A percentile compares a stretch with the other conserved stretches of the same genome.
Evolutionary conservation across 64 coral and sea anemone species (phyloP).

Genomic region (Platygyra sinensis): DNA sequence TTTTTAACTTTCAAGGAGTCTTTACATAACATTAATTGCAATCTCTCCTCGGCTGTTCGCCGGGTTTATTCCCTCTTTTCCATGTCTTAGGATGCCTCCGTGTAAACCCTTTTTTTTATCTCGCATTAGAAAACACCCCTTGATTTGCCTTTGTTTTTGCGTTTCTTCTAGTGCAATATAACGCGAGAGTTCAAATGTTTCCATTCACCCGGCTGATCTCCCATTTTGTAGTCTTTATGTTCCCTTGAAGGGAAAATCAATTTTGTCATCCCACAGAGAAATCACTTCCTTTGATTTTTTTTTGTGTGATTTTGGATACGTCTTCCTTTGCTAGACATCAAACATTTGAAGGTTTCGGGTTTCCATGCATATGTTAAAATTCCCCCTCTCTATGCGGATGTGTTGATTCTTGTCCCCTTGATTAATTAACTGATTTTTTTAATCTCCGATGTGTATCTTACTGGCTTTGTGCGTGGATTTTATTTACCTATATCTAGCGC

Average conservation of each 20-base stretch:
- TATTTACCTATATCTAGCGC: slow-evolving; percentile 3
- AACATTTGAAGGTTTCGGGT: slow-evolving; percentile 21
- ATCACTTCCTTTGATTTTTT: not conserved
- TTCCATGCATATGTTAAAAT: slow-evolving; percentile 47
- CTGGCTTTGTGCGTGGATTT: not conserved
- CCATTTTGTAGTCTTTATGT: not conserved
- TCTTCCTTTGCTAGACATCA: not conserved
- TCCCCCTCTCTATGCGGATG: not conserved
- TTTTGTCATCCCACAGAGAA: not conserved
- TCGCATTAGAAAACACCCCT: not conserved
- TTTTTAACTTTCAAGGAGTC: slow-evolving; percentile 50
- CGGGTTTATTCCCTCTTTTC: not conserved
- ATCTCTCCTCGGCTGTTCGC: not conserved
- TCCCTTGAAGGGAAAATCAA: not conserved
- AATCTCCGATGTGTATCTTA: slow-evolving; percentile 36
- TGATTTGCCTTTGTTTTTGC: not conserved
- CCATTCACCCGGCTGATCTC: not conserved
- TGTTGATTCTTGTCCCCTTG: slow-evolving; percentile 48
- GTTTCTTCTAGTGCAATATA: not conserved
- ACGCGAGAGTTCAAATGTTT: not conserved
- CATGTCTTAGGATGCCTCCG: not conserved
- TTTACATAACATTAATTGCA: slow-evolving; percentile 42
- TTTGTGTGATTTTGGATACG: slow-evolving; percentile 26
- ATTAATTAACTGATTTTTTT: slow-evolving; percentile 56
- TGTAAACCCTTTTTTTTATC: not conserved